phyloP scores from a whole-genome alignment of 2,113 vertebrate species.

The Spilogale gracilis region DNA sequence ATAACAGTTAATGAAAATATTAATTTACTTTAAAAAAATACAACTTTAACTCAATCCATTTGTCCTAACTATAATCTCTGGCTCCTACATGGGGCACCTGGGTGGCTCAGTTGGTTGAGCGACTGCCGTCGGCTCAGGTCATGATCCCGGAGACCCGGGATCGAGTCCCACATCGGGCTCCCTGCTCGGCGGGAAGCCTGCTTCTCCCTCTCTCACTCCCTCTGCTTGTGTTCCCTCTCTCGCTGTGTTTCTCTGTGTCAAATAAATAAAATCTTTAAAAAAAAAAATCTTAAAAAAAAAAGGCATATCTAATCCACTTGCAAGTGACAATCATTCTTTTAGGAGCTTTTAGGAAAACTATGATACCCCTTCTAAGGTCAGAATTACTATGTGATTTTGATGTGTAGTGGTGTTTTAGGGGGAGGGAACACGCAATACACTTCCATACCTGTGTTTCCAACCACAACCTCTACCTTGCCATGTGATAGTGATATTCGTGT shows the following conservation, averaged over 20 bases:
- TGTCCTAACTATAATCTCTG: conserved; percentile 7
- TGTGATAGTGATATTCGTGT: background rate
- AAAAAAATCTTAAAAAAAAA: no score
- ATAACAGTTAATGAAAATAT: background rate
- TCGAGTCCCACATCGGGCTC: no score
- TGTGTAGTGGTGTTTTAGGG: background rate
- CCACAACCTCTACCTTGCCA: background rate
- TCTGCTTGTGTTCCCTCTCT: no score
- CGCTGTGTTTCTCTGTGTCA: no score
- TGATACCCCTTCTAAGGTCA: background rate
- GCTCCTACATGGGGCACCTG: background rate
- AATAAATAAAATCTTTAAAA: no score
- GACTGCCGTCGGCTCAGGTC: no score
- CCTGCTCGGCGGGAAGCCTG: no score
- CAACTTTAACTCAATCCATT: background rate
- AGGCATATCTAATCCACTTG: background rate
- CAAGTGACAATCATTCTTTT: background rate
- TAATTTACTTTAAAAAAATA: background rate
- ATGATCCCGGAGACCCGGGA: no score
- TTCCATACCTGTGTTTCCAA: background rate
- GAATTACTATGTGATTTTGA: background rate
- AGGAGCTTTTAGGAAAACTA: background rate
- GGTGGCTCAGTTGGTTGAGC: no score
- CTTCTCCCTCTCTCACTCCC: no score
- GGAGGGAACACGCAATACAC: background rate